A percentile compares a stretch with the other conserved stretches of the same genome.
Conservation (phyloP, 30 jellyfish, hydroid and myxozoan species). For the Rhopilema esculentum region DNA sequence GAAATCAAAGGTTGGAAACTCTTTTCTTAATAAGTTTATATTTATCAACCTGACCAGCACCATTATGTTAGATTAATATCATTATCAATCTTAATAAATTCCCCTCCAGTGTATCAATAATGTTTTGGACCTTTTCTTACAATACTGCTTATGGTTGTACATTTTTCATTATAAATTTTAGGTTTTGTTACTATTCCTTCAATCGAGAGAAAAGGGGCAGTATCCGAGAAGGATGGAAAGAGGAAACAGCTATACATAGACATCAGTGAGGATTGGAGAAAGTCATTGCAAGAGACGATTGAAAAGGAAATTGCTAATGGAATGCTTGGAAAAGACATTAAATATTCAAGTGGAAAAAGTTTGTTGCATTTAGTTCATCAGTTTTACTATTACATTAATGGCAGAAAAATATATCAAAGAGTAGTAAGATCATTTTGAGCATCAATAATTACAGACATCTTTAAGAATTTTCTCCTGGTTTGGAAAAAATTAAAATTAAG, state of each 20-base stretch:
- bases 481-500: too few species aligned
- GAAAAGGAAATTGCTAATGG: conserved; percentile 46
- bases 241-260: conserved; percentile 45
- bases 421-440: too few species aligned
- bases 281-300: conserved; percentile 25
- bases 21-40: neutral
- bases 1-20: conserved; percentile 52
- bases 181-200: conserved; percentile 56
- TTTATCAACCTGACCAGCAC: too few species aligned
- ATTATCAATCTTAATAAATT: too few species aligned
- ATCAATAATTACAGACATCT: too few species aligned
- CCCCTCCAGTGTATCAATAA: too few species aligned
- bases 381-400: too few species aligned
- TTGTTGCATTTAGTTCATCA: neutral
- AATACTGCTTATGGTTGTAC: too few species aligned
- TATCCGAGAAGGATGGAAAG: conserved; percentile 37
- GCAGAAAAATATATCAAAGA: too few species aligned
- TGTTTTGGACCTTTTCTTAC: too few species aligned
- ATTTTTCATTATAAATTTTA: neutral
- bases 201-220: conserved; percentile 49
- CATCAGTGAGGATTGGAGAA: conserved; percentile 47
- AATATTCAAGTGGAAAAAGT: conserved; percentile 33
- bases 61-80: too few species aligned
- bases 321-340: conserved; percentile 3
- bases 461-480: too few species aligned